Percentiles rank a stretch among this genome's conserved stretches.
Evolutionary conservation across 2,113 vertebrate genomes (phyloP).

Genomic region (Propithecus coquereli): DNA sequence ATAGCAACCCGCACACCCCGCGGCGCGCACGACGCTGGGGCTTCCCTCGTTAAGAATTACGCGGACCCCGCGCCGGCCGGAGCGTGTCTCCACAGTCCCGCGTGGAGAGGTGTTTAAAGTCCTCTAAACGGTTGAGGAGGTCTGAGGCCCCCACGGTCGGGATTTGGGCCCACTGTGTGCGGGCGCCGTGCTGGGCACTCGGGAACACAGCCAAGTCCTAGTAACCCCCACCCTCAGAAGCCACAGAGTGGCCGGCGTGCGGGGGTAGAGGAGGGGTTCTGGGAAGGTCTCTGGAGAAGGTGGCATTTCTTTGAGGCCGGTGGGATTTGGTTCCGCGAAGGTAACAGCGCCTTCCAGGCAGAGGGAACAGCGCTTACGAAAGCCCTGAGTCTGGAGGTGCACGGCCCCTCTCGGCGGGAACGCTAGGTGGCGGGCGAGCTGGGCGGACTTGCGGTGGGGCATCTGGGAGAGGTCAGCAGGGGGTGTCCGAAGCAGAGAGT

Average conservation of each 20-base stretch:
- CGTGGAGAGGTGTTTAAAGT: neutral
- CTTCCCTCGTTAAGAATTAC: neutral
- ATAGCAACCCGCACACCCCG: neutral
- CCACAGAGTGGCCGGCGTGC: neutral
- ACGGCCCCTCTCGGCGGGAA: neutral
- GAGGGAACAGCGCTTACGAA: neutral
- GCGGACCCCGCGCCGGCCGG: no score
- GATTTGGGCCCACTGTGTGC: neutral
- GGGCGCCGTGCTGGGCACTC: neutral
- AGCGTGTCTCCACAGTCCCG: neutral
- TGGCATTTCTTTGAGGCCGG: neutral
- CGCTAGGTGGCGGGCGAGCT: rapidly evolving
- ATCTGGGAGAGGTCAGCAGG: rapidly evolving
- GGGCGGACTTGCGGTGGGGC: rapidly evolving
- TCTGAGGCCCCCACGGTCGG: neutral
- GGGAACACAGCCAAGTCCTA: neutral
- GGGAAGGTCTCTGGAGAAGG: neutral
- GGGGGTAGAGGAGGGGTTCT: no score
- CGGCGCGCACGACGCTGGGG: neutral
- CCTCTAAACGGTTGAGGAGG: neutral
- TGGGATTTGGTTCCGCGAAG: neutral
- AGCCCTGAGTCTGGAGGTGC: neutral
- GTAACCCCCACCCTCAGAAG: neutral
- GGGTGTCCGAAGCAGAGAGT: neutral
- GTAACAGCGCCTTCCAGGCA: neutral